phyloP scores from a whole-genome alignment of 2,797 vertebrate genomes.

The Cossypha dichroa region DNA sequence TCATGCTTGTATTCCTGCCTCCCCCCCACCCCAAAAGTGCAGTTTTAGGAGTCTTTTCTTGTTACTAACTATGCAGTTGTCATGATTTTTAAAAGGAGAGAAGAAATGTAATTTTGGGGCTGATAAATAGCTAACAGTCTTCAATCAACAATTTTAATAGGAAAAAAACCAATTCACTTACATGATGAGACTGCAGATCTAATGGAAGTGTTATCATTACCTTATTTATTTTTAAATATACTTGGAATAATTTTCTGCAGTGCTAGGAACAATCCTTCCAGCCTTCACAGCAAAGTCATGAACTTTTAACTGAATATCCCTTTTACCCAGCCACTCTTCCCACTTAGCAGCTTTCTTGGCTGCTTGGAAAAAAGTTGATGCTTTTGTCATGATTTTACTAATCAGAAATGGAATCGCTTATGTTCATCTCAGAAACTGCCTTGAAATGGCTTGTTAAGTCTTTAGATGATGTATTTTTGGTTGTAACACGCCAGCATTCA shows the following conservation, averaged over 20 bases:
- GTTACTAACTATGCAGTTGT: constrained; percentile 60
- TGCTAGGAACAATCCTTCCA: neutral
- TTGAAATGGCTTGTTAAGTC: constrained; percentile 45
- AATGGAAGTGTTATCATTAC: constrained; percentile 55
- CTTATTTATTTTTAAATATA: constrained; percentile 71
- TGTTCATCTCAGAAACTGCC: constrained; percentile 18
- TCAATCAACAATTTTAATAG: constrained; percentile 76
- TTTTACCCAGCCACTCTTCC: neutral
- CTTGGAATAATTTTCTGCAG: neutral
- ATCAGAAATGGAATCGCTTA: constrained; percentile 67
- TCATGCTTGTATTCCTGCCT: constrained; percentile 65
- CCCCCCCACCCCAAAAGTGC: constrained; percentile 56
- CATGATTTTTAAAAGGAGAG: constrained; percentile 62
- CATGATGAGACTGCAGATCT: neutral
- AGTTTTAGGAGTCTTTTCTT: constrained; percentile 76
- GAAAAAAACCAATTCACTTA: constrained; percentile 47
- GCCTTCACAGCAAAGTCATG: neutral
- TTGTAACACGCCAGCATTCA: constrained; percentile 1
- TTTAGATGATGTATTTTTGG: constrained; percentile 40
- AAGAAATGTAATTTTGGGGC: constrained; percentile 64
- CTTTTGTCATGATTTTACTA: constrained; percentile 70
- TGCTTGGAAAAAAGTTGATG: constrained; percentile 42
- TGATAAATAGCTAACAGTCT: constrained; percentile 71
- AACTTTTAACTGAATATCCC: constrained; percentile 37
- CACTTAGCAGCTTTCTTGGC: constrained; percentile 7